Base-by-base conservation (phyloP, 2,797 vertebrate species). In the Artibeus lituratus region DNA sequence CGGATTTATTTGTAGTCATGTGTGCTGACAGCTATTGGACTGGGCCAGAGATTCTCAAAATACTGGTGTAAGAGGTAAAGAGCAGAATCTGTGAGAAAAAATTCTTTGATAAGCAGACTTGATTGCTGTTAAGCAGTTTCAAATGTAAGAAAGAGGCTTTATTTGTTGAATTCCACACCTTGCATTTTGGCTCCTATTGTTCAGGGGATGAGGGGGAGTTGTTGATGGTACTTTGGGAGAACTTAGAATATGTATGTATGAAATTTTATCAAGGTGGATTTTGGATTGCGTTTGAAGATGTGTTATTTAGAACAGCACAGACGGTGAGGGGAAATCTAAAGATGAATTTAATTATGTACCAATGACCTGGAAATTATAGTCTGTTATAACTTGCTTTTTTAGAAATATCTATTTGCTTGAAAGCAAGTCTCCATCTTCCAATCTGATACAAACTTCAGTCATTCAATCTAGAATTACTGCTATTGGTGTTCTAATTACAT, bases 1-100 rank as follows among this genome's bases (percentile, higher is more conserved):
- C 15, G 80, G 77, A 69, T 78, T 90, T 26, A 94, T 72, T 70
- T 77, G 19, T 22, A 87, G 69, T 85, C 4, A 18, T 85, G 29
- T 94, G 47, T 88, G 24, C 67, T 95, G 80, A 95, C 37, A 93
- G 29, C 47, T 94, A 32, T 47, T 67, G 69, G 24, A 78, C 47
- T 59, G 70, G 42, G 92, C 2, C 14, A 57, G 62, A 94, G 18
- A 80, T 51, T 84, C 39, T 73, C 12, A 86, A 96, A 90, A 84
- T 22, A 78, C 19, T 67, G 21, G 3, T 81, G 10, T 90, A 70
- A 82, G 35, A 81, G 22, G 6, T 26, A n/a, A 97, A 85, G 14
- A 90, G 7, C 24, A 92, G n/a, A 70, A 80, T 53, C 10, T 7
- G 5, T 76, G 62, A 82, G 49, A 69, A 47, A 84, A 80, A 15